Evolutionary conservation across 2,888 invertebrate genomes (phyloP).

Genomic region (Agrenia bidenticulata): DNA sequence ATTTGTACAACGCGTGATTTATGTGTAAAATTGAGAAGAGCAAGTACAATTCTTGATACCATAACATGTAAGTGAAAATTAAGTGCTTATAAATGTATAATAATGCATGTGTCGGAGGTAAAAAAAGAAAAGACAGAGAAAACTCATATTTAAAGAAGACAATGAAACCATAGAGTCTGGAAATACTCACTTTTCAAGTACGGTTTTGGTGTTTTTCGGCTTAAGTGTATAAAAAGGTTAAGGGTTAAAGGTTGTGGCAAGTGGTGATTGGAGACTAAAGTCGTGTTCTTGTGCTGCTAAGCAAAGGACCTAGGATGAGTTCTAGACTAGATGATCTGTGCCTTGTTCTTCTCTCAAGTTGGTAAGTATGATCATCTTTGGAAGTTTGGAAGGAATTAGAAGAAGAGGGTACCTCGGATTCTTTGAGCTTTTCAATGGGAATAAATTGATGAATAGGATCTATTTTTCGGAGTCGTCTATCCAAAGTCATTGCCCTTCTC

Average conservation of each 20-base stretch:
- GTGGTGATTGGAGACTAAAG: constrained; percentile 24
- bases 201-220: too few relatives aligned
- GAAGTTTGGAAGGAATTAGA: constrained; percentile 7
- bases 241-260: neutral
- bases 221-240: too few relatives aligned
- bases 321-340: constrained; percentile 51
- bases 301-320: constrained; percentile 48
- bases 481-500: constrained; percentile 25
- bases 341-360: constrained; percentile 28
- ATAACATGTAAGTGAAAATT: neutral
- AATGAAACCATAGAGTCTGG: neutral
- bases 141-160: neutral
- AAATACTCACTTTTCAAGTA: too few relatives aligned
- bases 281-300: constrained; percentile 46
- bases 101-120: neutral
- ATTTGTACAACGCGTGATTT: too few relatives aligned
- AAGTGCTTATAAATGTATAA: neutral
- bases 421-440: constrained; percentile 13
- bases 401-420: constrained; percentile 3
- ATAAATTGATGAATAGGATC: constrained; percentile 20
- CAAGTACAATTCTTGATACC: too few relatives aligned
- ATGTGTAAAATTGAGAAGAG: too few relatives aligned
- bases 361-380: constrained; percentile 9
- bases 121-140: constrained; percentile 5
- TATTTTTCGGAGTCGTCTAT: constrained; percentile 23